A percentile compares a stretch with the other conserved stretches of the same genome.
These are phyloP conservation scores for Zapus hudsonius DNA, from an alignment of 2,113 vertebrate genomes.

Conservation along the genomic window DNA sequence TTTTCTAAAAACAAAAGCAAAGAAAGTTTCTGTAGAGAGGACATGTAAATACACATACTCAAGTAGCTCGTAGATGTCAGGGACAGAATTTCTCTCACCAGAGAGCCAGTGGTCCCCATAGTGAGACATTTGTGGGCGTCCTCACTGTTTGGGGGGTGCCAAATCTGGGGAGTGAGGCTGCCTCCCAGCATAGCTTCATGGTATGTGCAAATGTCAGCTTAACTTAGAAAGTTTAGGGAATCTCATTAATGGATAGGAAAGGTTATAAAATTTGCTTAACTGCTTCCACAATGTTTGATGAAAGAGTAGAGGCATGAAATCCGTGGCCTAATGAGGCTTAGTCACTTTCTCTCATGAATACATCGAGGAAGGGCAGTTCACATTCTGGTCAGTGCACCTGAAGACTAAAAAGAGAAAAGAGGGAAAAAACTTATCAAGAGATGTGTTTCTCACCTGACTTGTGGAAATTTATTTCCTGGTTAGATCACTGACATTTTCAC, in stretches of 20 bases:
- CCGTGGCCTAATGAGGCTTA: background rate
- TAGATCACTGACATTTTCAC: background rate
- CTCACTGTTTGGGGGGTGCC: background rate
- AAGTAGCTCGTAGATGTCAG: background rate
- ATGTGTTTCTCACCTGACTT: background rate
- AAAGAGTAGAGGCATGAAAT: background rate
- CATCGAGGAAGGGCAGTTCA: background rate
- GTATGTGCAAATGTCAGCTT: background rate
- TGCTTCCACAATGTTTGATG: background rate
- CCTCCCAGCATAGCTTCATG: background rate
- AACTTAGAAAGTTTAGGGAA: background rate
- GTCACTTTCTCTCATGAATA: background rate
- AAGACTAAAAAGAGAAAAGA: constrained; percentile 12
- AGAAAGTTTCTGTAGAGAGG: constrained; percentile 41
- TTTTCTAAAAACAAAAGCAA: constrained; percentile 43
- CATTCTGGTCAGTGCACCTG: background rate
- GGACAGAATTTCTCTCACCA: background rate
- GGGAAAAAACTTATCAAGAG: background rate
- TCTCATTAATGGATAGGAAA: background rate
- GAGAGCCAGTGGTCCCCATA: background rate
- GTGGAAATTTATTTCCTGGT: constrained; percentile 9
- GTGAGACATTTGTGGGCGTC: background rate
- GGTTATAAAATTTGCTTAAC: background rate
- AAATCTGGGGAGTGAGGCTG: background rate
- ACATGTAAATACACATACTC: background rate